Percentiles rank a stretch among this genome's conserved stretches.
Evolutionary conservation across 2,888 invertebrate species (phyloP).

Genomic region (Drosophila cyrtoloma): DNA sequence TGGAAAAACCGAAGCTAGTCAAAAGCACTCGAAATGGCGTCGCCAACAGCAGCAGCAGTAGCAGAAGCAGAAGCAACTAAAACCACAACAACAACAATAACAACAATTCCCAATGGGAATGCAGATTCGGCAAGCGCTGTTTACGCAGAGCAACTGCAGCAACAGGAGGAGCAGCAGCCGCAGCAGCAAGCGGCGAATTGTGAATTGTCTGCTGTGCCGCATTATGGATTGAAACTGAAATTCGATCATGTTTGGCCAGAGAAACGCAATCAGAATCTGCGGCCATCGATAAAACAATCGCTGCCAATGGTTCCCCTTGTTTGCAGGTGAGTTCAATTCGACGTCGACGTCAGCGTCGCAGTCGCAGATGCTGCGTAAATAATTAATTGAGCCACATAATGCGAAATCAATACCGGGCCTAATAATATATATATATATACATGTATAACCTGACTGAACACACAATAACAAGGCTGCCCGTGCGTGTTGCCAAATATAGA

Average conservation of each 20-base stretch:
- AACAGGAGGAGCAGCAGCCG: constrained; percentile 37
- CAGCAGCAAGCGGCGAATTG: constrained; percentile 44
- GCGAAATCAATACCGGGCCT: constrained; percentile 70
- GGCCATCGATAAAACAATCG: constrained; percentile 89
- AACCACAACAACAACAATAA: constrained; percentile 26
- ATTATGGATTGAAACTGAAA: constrained; percentile 90
- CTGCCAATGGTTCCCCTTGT: constrained; percentile 90
- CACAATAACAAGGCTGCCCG: constrained; percentile 17
- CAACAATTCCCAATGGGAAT: constrained; percentile 45
- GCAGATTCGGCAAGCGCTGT: constrained; percentile 82
- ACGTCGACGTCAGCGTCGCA: constrained; percentile 11
- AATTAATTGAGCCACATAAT: constrained; percentile 69
- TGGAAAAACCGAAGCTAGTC: constrained; percentile 31
- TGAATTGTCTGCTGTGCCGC: constrained; percentile 86
- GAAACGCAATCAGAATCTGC: constrained; percentile 89
- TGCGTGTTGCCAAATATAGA: constrained; percentile 72
- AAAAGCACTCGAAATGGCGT: constrained; percentile 43
- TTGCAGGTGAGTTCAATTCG: constrained; percentile 87
- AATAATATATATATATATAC: constrained; percentile 25
- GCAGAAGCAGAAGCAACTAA: constrained; percentile 2
- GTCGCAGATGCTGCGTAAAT: constrained; percentile 52
- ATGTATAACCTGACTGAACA: constrained; percentile 38
- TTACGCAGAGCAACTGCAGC: constrained; percentile 71
- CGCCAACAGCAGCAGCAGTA: constrained; percentile 22
- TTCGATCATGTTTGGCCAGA: constrained; percentile 91